Base-by-base conservation (phyloP, 2,797 vertebrate genomes). In the Vespertilio murinus region DNA sequence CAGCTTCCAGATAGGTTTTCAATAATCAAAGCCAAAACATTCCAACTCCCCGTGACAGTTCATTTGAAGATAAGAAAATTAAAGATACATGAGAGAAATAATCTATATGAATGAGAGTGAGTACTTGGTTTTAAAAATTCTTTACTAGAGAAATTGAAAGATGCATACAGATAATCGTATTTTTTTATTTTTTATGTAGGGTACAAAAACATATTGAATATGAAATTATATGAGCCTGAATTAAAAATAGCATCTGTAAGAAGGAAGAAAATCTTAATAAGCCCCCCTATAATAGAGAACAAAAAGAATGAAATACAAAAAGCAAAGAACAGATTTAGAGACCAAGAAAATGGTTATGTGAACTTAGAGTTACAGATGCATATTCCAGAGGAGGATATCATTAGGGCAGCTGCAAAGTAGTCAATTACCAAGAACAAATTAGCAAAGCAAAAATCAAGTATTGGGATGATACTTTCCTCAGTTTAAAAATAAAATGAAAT, bases 101-200 rank as follows among this genome's bases (percentile, higher is more conserved):
- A 85, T 70, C 35, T 86, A 20, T 22, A 77, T 18, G 64, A 92
- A 20, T 64, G 6, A 92, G 13, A 81, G 17, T 38, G 25, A 83
- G 17, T 70, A 20, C 10, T 80, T 70, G 47, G 40, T 17, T 86
- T 22, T 71, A 75, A 94, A 95, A 92, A 47, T 92, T 94, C 77
- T 30, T 54, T 94, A 77, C 30, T 54, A 42, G 2, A 11, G 11
- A n/a, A 64, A 65, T 56, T 67, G 59, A 67, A 73, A 82, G 47
- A 90, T 23, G 61, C 77, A 90, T 47, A 56, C 3, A 70, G 16
- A 73, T 25, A 90, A 20, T 64, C 81, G 5, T 86, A 90, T 71
- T 86, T 81, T 86, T 81, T 20, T 1, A 70, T 81, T 61, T 30
- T 52, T 16, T 64, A 10, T 38, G 4, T 70, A 67, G n/a, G n/a